Base-by-base conservation (phyloP, 1,140 invertebrate genomes). In the Atopsyche davidsoni region DNA sequence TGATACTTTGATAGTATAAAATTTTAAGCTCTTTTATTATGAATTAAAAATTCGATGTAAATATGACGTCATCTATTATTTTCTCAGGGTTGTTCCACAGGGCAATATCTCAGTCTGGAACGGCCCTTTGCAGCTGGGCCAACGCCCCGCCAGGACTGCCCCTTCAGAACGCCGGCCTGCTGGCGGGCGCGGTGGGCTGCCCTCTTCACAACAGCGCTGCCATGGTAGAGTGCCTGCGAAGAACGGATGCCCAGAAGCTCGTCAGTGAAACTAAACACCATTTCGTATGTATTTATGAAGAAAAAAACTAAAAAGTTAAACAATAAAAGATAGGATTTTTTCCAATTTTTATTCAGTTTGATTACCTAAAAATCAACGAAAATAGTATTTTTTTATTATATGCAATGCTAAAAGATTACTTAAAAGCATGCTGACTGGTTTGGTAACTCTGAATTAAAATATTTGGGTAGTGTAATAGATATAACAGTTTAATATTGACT, bases 81-180 rank as follows among this genome's bases (percentile, higher is more conserved):
- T 9, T 24, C 53, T 34, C 25, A 55, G 72, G 71, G 9, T 58
- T 77, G 0, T 81, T 80, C 58, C 70, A 74, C 16, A 60, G 64
- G 13, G 73, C 64, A 1, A 77, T 80, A 19, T 64, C 74, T 22
- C 67, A 77, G 68, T 77, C 78, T 60, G 82, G 82, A 19, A 79
- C 75, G 2, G 80, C 81, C 9, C 63, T 80, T 23, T 75, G 75
- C 52, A 68, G 75, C 2, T 84, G 81, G 72, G 73, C 78, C 2
- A 61, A 76, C 3, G 67, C 79, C n/a, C 63, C 62, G 10, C 62
- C 75, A n/a, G 59, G 68, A 17, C 66, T 75, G 1, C 62, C 77
- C 19, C 35, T 23, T 32, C 42, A 62, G 19, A 62, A 68, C 24
- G 73, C 74, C 21, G 51, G 55, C 16, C 21, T 41, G 10, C 38